Evolutionary conservation across 35 echinoderm and acorn worm genomes (phyloP).

Genomic region (Ophioderma brevispina): DNA sequence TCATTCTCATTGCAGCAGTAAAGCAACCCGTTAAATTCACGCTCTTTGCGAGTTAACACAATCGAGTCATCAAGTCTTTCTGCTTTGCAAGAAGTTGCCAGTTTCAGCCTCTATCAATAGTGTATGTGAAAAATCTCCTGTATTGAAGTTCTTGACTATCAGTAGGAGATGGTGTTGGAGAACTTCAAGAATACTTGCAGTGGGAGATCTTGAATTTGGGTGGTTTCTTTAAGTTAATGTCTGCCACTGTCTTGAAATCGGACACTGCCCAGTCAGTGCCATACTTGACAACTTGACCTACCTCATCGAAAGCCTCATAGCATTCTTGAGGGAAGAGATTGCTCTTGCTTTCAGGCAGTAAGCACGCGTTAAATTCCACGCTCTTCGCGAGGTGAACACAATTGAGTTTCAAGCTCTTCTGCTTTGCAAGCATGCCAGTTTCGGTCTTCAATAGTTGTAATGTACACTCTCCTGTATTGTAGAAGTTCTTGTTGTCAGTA

Average conservation of each 20-base stretch:
- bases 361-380: neutral
- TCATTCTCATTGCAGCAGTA: no score
- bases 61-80: neutral
- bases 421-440: neutral
- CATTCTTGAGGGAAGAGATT: constrained; percentile 37
- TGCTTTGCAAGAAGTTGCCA: neutral
- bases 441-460: neutral
- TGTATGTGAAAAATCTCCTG: neutral
- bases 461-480: constrained; percentile 12
- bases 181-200: neutral
- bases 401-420: neutral
- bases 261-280: constrained; percentile 15
- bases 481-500: no score
- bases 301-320: constrained; percentile 28
- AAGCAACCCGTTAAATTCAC: neutral
- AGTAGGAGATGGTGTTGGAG: no score
- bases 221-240: neutral
- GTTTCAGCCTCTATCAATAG: neutral
- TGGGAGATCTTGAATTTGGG: constrained; percentile 27
- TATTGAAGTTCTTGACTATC: no score
- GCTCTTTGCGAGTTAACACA: constrained; percentile 31
- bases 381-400: constrained; percentile 29
- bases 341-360: constrained; percentile 16
- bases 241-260: constrained; percentile 9
- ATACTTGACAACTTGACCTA: constrained; percentile 17